Evolutionary conservation across 2,888 invertebrate species (phyloP).

Genomic region (Dione vanillae): DNA sequence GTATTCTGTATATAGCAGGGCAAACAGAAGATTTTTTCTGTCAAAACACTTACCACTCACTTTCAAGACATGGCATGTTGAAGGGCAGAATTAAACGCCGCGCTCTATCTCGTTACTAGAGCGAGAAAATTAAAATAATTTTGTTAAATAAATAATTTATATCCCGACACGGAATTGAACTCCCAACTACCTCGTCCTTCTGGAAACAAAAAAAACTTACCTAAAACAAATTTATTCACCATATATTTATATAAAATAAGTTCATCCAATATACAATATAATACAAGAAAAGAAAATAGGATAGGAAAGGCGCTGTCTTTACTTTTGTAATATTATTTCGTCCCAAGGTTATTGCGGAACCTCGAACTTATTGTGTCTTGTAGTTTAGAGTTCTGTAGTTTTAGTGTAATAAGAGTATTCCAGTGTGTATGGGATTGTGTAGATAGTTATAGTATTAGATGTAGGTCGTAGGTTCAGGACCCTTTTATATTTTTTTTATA

Average conservation of each 20-base stretch:
- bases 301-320: not conserved
- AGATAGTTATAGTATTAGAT: not conserved
- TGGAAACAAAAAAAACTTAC: too few species aligned
- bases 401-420: not conserved
- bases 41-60: too few species aligned
- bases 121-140: too few species aligned
- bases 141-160: too few species aligned
- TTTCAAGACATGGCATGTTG: too few species aligned
- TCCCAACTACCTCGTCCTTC: too few species aligned
- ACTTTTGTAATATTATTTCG: conserved; percentile 21
- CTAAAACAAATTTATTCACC: not conserved
- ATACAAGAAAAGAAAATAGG: conserved; percentile 15
- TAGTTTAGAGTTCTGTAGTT: not conserved
- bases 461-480: not conserved
- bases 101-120: too few species aligned
- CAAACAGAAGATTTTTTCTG: too few species aligned
- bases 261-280: conserved; percentile 14
- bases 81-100: too few species aligned
- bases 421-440: not conserved
- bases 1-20: too few species aligned
- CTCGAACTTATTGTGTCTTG: not conserved
- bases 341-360: conserved; percentile 7
- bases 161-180: too few species aligned
- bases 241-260: conserved; percentile 1
- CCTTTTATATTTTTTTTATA: too few species aligned